Conservation (phyloP, 1,140 invertebrate species). For the Zaprionus taronus region DNA sequence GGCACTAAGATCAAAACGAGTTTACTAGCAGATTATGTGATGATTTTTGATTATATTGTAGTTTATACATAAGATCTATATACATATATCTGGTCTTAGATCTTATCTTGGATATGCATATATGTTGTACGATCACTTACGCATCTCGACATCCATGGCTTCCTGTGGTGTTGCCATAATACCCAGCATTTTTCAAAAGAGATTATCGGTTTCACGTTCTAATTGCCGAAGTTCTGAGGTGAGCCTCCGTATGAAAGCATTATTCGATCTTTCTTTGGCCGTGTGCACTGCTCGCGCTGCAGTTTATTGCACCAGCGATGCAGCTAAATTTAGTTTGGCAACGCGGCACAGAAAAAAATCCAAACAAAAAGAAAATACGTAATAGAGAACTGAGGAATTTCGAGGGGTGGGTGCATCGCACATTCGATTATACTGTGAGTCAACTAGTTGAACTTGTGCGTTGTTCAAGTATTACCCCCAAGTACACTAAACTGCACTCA, state of each 20-base stretch:
- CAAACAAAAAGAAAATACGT: constrained; percentile 14
- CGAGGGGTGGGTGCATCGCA: not conserved
- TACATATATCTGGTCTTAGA: not conserved
- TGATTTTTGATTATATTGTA: not conserved
- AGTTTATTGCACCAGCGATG: constrained; percentile 30
- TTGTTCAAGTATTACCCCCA: not conserved
- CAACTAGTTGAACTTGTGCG: not conserved
- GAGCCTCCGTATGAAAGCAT: constrained; percentile 12
- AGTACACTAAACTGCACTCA: not conserved
- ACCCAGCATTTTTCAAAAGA: constrained; percentile 11
- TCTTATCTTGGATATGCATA: not conserved
- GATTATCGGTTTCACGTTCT: not conserved
- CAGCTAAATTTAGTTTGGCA: constrained; percentile 43
- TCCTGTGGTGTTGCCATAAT: constrained; percentile 42
- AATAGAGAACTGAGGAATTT: constrained; percentile 9
- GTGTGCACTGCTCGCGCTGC: constrained; percentile 20
- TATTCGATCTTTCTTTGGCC: constrained; percentile 5
- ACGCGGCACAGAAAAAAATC: constrained; percentile 26
- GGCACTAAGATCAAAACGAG: too few species aligned
- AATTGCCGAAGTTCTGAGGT: not conserved
- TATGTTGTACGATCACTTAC: constrained; percentile 26
- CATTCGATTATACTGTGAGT: not conserved
- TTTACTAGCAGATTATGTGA: too few species aligned
- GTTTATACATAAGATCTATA: not conserved
- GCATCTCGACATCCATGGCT: constrained; percentile 33